Conservation (phyloP, 2,888 invertebrate species). For the Gortyna flavago region DNA sequence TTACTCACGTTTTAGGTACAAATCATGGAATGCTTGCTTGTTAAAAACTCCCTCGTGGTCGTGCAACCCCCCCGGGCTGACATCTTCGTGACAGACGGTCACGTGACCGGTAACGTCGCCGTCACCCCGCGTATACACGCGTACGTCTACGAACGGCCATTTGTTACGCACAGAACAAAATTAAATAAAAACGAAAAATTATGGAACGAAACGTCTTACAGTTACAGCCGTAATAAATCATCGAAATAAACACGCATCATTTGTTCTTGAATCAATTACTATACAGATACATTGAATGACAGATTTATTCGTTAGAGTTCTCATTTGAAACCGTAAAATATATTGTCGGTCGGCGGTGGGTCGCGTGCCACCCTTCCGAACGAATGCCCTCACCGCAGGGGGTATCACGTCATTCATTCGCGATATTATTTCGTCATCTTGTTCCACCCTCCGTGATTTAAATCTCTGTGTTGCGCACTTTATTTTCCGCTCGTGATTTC, state of each 20-base stretch:
- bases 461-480: slow-evolving; percentile 80
- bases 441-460: slow-evolving; percentile 75
- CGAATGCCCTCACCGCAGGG: slow-evolving; percentile 77
- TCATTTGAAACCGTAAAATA: slow-evolving; percentile 65
- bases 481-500: slow-evolving; percentile 73
- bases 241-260: slow-evolving; percentile 40
- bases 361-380: slow-evolving; percentile 76
- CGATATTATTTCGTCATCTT: slow-evolving; percentile 81
- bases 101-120: slow-evolving; percentile 70
- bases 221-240: slow-evolving; percentile 37
- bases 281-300: slow-evolving; percentile 49
- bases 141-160: slow-evolving; percentile 39
- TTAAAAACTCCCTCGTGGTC: slow-evolving; percentile 59
- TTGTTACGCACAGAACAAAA: slow-evolving; percentile 37
- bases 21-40: slow-evolving; percentile 57
- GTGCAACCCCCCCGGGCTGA: slow-evolving; percentile 59
- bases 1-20: slow-evolving; percentile 52
- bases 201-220: slow-evolving; percentile 22
- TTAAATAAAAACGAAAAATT: slow-evolving; percentile 33
- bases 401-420: slow-evolving; percentile 77
- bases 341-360: slow-evolving; percentile 64
- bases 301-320: slow-evolving; percentile 66
- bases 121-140: slow-evolving; percentile 33
- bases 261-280: slow-evolving; percentile 48
- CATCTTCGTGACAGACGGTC: slow-evolving; percentile 70